phyloP scores from a whole-genome alignment of 2,888 invertebrate genomes.

The Pharmacophagus antenor region DNA sequence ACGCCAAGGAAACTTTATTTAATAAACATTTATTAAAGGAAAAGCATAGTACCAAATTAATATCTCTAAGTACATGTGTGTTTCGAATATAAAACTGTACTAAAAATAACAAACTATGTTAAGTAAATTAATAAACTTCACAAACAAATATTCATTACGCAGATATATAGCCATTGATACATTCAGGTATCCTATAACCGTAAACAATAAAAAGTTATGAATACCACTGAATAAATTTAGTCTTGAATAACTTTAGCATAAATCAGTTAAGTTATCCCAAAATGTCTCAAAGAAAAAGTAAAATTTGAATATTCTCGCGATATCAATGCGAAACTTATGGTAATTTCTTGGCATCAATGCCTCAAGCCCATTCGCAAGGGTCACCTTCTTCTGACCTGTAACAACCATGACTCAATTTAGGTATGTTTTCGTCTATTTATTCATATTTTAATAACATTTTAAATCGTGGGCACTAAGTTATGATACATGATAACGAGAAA shows the following conservation, averaged over 20 bases:
- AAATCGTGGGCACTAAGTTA: constrained; percentile 13
- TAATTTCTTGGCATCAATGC: constrained; percentile 26
- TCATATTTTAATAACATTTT: constrained; percentile 22
- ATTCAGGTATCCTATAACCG: not conserved
- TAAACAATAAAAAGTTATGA: constrained; percentile 25
- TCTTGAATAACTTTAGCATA: constrained; percentile 27
- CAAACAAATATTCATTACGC: not conserved
- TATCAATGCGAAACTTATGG: constrained; percentile 29
- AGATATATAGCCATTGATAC: too few relatives aligned
- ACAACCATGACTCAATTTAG: constrained; percentile 25
- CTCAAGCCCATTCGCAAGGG: constrained; percentile 14
- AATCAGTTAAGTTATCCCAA: constrained; percentile 29
- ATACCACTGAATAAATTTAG: constrained; percentile 19
- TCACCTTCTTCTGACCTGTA: constrained; percentile 25
- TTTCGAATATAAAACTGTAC: not conserved
- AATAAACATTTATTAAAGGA: too few relatives aligned
- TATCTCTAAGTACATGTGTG: too few relatives aligned
- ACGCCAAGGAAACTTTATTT: too few relatives aligned
- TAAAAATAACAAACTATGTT: not conserved
- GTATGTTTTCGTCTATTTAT: constrained; percentile 16
- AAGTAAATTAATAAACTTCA: not conserved
- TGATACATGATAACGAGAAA: constrained; percentile 3
- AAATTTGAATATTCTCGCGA: constrained; percentile 30
- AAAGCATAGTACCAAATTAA: not conserved
- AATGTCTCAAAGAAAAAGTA: constrained; percentile 30